Percentiles rank a stretch among this genome's conserved stretches.
phyloP scores from a whole-genome alignment of 2,797 vertebrate species.

The Xerus rutilus region DNA sequence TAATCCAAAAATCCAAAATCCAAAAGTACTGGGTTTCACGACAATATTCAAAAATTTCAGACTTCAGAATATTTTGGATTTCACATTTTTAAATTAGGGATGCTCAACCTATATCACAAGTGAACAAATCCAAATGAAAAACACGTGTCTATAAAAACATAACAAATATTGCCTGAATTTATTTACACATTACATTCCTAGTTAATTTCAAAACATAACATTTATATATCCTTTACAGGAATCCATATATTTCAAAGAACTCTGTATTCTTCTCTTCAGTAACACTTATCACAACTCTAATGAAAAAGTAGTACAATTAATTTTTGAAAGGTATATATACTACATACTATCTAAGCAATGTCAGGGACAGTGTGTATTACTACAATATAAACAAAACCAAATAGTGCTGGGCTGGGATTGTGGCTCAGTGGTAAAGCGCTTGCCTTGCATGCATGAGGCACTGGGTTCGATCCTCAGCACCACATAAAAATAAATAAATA shows the following conservation, averaged over 20 bases:
- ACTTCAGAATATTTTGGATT: neutral
- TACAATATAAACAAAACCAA: neutral
- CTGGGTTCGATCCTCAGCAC: too few species aligned
- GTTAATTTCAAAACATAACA: neutral
- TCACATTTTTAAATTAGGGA: neutral
- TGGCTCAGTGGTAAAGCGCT: too few species aligned
- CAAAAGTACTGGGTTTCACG: neutral
- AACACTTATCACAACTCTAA: neutral
- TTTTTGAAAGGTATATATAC: neutral
- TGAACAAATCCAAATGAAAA: slow-evolving; percentile 39
- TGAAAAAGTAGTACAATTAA: neutral
- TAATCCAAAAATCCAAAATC: neutral
- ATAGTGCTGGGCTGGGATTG: too few species aligned
- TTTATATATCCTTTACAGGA: neutral
- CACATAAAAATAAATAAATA: too few species aligned
- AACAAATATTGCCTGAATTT: neutral
- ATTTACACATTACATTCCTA: neutral
- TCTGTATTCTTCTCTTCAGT: neutral
- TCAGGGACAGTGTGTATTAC: neutral
- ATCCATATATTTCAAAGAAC: neutral
- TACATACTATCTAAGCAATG: neutral
- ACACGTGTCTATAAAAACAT: neutral
- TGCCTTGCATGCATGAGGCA: too few species aligned
- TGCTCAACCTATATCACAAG: neutral
- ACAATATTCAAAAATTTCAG: neutral